Evolutionary conservation across 1,140 invertebrate genomes (phyloP).

Genomic region (Camponotus pennsylvanicus): DNA sequence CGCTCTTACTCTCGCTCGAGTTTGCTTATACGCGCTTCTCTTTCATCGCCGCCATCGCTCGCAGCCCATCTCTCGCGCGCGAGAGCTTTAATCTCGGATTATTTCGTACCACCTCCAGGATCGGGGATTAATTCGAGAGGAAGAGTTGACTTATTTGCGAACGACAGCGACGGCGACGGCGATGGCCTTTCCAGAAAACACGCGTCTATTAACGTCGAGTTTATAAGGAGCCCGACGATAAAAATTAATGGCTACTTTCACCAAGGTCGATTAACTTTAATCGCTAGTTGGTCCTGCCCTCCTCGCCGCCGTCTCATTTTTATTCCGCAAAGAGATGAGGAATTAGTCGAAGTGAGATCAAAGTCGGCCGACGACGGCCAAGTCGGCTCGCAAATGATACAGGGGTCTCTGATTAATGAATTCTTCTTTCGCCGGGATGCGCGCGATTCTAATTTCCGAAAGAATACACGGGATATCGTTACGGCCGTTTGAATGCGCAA

Average conservation of each 20-base stretch:
- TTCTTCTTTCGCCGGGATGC: not conserved
- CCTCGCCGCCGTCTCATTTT: not conserved
- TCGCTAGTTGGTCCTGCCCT: not conserved
- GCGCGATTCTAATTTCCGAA: slow-evolving; percentile 6
- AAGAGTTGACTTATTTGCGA: slow-evolving; percentile 71
- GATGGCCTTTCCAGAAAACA: not conserved
- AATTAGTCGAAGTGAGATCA: slow-evolving; percentile 19
- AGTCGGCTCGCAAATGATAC: slow-evolving; percentile 1
- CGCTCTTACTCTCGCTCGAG: slow-evolving; percentile 26
- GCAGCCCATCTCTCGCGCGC: slow-evolving; percentile 68
- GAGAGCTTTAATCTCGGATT: slow-evolving; percentile 84
- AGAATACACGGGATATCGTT: not conserved
- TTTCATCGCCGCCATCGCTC: slow-evolving; percentile 54
- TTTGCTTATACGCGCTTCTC: slow-evolving; percentile 31
- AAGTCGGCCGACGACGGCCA: slow-evolving; percentile 6
- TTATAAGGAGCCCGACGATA: slow-evolving; percentile 19
- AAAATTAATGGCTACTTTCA: slow-evolving; percentile 31
- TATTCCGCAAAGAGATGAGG: not conserved
- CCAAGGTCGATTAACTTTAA: slow-evolving; percentile 14
- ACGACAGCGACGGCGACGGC: slow-evolving; percentile 27
- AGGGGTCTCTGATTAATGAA: slow-evolving; percentile 15
- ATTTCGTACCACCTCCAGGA: slow-evolving; percentile 81
- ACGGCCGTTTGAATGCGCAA: slow-evolving; percentile 20
- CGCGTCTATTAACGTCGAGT: slow-evolving; percentile 18
- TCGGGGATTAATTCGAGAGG: slow-evolving; percentile 82